phyloP scores from a whole-genome alignment of 2,797 vertebrate species.

The Ibycter americanus region DNA sequence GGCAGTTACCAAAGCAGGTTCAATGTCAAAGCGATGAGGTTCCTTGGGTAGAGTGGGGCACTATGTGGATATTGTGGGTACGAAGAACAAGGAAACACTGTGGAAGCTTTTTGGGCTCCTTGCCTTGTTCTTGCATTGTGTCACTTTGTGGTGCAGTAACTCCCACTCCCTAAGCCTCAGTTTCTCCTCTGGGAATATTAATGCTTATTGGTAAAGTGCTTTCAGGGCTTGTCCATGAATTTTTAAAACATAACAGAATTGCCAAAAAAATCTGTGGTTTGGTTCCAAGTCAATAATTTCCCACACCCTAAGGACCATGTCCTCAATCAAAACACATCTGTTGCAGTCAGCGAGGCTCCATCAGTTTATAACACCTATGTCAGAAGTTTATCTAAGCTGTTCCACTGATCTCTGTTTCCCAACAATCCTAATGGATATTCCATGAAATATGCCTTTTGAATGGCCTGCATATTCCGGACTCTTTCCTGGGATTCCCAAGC shows the following conservation, averaged over 20 bases:
- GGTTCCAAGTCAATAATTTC: conserved; percentile 54
- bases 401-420: background rate
- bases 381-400: background rate
- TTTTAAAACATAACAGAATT: conserved; percentile 32
- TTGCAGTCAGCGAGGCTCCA: background rate
- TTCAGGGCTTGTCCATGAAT: conserved; percentile 34
- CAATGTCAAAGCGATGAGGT: rapidly evolving
- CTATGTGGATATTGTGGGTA: background rate
- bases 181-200: conserved; percentile 17
- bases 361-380: background rate
- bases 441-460: background rate
- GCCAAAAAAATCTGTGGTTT: conserved; percentile 26
- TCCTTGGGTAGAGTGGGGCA: background rate
- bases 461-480: background rate
- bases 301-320: conserved; percentile 8
- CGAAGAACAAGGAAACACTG: background rate
- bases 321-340: conserved; percentile 58
- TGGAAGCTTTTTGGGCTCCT: background rate
- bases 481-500: background rate
- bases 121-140: background rate
- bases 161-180: background rate
- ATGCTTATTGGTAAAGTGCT: conserved; percentile 31
- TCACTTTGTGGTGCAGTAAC: background rate
- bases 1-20: background rate
- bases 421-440: background rate